phyloP scores from a whole-genome alignment of 2,797 vertebrate species.

The Centroberyx gerrardi region DNA sequence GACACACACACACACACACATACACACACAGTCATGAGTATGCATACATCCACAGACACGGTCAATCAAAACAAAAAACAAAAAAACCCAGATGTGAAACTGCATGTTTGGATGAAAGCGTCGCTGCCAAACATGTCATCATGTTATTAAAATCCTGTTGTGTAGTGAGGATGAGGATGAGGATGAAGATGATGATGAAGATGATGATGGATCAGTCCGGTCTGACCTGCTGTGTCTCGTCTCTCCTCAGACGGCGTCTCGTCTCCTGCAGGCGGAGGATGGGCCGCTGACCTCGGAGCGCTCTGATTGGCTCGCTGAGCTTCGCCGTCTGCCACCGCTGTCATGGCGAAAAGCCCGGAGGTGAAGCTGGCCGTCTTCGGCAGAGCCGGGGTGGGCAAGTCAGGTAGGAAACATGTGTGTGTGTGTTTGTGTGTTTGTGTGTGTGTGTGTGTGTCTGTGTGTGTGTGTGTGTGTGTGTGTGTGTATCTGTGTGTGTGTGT shows the following conservation, averaged over 20 bases:
- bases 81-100: too few relatives aligned
- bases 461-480: background rate
- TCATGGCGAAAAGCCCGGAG: slow-evolving; percentile 96
- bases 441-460: background rate
- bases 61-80: too few relatives aligned
- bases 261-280: slow-evolving; percentile 56
- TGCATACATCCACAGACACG: too few relatives aligned
- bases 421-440: background rate
- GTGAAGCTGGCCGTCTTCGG: slow-evolving; percentile 97
- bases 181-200: too few relatives aligned
- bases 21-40: too few relatives aligned
- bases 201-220: too few relatives aligned
- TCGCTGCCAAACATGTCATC: too few relatives aligned
- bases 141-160: too few relatives aligned
- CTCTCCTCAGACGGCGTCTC: slow-evolving; percentile 65
- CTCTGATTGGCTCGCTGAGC: slow-evolving; percentile 67
- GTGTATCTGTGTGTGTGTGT: background rate
- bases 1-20: too few relatives aligned
- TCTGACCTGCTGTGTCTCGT: background rate
- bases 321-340: slow-evolving; percentile 52
- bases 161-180: too few relatives aligned
- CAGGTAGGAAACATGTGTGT: slow-evolving; percentile 84
- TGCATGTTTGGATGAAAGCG: too few relatives aligned
- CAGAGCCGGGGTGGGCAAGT: slow-evolving; percentile 96
- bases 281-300: slow-evolving; percentile 72